phyloP scores from a whole-genome alignment of 2,113 vertebrate species.

The Boulengeromyrus knoepffleri region DNA sequence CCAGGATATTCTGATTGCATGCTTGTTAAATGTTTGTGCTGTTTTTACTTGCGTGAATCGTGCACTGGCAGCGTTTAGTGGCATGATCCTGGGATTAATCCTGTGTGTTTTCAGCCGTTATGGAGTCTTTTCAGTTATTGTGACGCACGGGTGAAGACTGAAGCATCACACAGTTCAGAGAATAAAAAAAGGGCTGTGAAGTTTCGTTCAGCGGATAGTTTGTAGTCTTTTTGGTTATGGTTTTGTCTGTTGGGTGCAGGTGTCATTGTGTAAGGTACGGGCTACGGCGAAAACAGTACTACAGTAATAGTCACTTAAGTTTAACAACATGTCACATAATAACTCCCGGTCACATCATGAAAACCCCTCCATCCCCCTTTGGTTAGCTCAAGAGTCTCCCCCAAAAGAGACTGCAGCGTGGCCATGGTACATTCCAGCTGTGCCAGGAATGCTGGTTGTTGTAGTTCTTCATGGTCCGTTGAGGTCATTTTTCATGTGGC shows the following conservation, averaged over 20 bases:
- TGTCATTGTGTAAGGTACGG: background rate
- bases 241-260: background rate
- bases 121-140: background rate
- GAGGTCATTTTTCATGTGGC: background rate
- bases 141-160: background rate
- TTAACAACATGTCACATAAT: background rate
- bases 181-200: background rate
- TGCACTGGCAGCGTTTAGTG: too few relatives aligned
- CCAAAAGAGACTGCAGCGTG: background rate
- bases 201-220: background rate
- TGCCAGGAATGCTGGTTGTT: background rate
- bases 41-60: too few relatives aligned
- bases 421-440: background rate
- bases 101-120: background rate
- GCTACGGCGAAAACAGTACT: background rate
- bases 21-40: too few relatives aligned
- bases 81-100: background rate
- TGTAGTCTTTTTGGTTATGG: background rate
- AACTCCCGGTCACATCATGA: background rate
- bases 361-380: background rate
- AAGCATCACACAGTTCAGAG: background rate
- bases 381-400: background rate
- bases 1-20: too few relatives aligned
- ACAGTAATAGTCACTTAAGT: background rate
- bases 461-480: background rate